Percentiles rank a stretch among this genome's conserved stretches.
phyloP scores from a whole-genome alignment of 1,140 invertebrate species.

The Araneus ventricosus region DNA sequence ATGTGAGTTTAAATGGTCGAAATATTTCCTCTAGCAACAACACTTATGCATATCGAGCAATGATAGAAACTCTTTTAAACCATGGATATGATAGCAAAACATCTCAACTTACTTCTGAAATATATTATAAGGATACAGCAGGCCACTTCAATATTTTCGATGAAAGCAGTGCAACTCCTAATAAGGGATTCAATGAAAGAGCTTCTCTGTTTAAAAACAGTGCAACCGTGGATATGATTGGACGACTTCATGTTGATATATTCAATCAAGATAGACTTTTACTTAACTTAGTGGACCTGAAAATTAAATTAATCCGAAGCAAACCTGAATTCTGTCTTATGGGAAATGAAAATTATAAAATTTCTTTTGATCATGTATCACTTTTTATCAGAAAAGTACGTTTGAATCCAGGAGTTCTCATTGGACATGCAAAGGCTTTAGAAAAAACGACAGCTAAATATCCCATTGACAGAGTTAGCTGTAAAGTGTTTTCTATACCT shows the following conservation, averaged over 20 bases:
- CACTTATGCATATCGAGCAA: neutral
- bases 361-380: neutral
- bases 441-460: neutral
- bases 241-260: conserved; percentile 10
- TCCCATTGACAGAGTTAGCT: neutral
- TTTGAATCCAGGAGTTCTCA: neutral
- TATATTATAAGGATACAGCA: conserved; percentile 26
- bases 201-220: too few relatives aligned
- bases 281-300: conserved; percentile 14
- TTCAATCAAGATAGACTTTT: conserved; percentile 48
- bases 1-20: too few relatives aligned
- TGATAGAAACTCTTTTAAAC: conserved; percentile 40
- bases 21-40: conserved; percentile 5
- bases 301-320: conserved; percentile 39
- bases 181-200: too few relatives aligned
- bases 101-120: conserved; percentile 33
- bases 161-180: too few relatives aligned
- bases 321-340: conserved; percentile 53
- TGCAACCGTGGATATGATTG: neutral
- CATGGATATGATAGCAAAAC: conserved; percentile 42
- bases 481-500: conserved; percentile 31
- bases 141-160: neutral
- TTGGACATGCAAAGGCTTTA: conserved; percentile 40
- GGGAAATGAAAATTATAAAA: neutral
- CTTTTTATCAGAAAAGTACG: conserved; percentile 27